Percentiles rank a stretch among this genome's conserved stretches.
Evolutionary conservation across 2,113 vertebrate species (phyloP).

Genomic region (Morone saxatilis): DNA sequence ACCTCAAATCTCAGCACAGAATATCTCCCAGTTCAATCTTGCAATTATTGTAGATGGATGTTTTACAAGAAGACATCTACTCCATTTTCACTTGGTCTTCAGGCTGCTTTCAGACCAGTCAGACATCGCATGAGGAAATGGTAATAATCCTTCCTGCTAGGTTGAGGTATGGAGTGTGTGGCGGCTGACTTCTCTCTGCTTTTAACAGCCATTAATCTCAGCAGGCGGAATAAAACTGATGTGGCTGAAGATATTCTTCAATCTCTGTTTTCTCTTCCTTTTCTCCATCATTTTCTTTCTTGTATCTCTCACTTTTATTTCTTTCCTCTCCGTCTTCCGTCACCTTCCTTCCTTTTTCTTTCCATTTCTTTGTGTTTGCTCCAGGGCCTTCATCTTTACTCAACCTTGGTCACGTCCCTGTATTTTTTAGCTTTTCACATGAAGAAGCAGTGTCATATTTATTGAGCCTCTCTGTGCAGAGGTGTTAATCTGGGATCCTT

Average conservation of each 20-base stretch:
- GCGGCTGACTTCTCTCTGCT: neutral
- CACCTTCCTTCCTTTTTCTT: neutral
- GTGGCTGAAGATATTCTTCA: neutral
- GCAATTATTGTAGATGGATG: neutral
- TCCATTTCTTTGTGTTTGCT: neutral
- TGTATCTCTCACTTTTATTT: neutral
- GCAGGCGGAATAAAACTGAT: neutral
- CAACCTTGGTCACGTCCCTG: neutral
- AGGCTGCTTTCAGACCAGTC: neutral
- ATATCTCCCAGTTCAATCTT: neutral
- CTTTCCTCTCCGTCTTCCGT: neutral
- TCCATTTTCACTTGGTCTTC: neutral
- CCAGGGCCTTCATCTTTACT: neutral
- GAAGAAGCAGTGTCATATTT: slow-evolving; percentile 11
- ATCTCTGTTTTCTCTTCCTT: neutral
- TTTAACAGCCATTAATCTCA: neutral
- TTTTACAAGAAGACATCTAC: neutral
- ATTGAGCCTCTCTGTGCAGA: neutral
- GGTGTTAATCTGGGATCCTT: slow-evolving; percentile 29
- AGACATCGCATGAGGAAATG: neutral
- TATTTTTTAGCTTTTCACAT: neutral
- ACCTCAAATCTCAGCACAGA: neutral
- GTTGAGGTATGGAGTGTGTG: neutral
- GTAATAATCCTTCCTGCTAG: neutral
- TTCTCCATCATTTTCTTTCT: neutral